Evolutionary conservation across 2,797 vertebrate species (phyloP).

Genomic region (Sciaenops ocellatus): DNA sequence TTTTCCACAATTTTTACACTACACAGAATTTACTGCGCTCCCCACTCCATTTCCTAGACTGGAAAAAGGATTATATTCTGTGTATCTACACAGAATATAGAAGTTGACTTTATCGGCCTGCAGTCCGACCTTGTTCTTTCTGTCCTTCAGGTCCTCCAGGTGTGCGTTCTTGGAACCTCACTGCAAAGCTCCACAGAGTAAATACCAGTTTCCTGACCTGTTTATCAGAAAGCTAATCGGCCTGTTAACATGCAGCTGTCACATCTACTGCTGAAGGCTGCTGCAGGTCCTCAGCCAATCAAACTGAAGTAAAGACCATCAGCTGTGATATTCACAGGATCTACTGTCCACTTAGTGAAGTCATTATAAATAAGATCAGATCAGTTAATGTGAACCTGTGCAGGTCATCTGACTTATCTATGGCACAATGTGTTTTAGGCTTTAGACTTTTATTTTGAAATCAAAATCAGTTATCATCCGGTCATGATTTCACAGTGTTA

Average conservation of each 20-base stretch:
- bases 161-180: not conserved
- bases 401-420: not conserved
- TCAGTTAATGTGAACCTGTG: no score
- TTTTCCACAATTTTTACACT: not conserved
- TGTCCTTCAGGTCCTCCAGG: no score
- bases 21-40: not conserved
- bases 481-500: not conserved
- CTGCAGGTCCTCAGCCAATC: not conserved
- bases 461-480: not conserved
- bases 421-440: fast-evolving
- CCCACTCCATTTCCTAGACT: not conserved
- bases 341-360: not conserved
- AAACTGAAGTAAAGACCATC: not conserved
- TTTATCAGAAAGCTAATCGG: conserved; percentile 35
- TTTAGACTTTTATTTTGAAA: conserved; percentile 55
- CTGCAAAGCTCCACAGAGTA: not conserved
- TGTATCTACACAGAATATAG: not conserved
- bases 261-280: not conserved
- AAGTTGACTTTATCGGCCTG: not conserved
- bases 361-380: no score
- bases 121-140: not conserved
- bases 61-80: not conserved
- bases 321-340: not conserved
- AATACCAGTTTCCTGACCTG: conserved; percentile 33
- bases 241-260: conserved; percentile 45